A percentile compares a stretch with the other conserved stretches of the same genome.
Conservation (phyloP, 2,113 vertebrate species). For the Hippocampus mohnikei region DNA sequence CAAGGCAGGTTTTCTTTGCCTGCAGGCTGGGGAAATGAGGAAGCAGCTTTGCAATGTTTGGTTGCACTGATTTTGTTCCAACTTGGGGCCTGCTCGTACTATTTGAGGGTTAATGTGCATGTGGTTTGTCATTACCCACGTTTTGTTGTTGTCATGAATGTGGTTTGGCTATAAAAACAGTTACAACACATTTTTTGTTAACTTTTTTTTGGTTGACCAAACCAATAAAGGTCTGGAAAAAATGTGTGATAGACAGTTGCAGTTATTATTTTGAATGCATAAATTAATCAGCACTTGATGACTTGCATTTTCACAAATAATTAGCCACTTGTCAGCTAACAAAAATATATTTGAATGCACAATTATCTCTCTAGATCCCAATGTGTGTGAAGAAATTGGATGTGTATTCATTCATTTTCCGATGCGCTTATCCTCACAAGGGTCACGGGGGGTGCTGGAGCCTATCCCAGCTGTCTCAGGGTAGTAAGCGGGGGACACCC, state of each 20-base stretch:
- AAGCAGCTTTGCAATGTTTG: neutral
- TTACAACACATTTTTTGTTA: neutral
- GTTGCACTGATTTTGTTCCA: neutral
- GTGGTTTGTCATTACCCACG: neutral
- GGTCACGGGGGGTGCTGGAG: no score
- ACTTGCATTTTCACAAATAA: neutral
- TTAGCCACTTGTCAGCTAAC: neutral
- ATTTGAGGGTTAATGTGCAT: neutral
- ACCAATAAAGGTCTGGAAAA: neutral
- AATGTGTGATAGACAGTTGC: neutral
- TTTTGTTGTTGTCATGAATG: neutral
- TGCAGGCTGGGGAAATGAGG: neutral
- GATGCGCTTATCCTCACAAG: no score
- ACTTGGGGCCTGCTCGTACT: neutral
- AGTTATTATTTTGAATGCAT: neutral
- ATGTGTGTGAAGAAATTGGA: no score
- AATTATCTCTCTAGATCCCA: neutral
- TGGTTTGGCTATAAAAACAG: neutral
- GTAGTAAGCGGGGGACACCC: no score
- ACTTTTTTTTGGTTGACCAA: neutral
- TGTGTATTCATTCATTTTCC: no score
- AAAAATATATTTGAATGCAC: neutral
- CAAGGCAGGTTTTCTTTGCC: conserved; percentile 15
- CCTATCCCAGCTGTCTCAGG: no score
- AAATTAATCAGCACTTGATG: neutral